Evolutionary conservation across 2,797 vertebrate species (phyloP), one percentile per base, ranked within the genome.

Genomic region (Rhinichthys osculus): DNA sequence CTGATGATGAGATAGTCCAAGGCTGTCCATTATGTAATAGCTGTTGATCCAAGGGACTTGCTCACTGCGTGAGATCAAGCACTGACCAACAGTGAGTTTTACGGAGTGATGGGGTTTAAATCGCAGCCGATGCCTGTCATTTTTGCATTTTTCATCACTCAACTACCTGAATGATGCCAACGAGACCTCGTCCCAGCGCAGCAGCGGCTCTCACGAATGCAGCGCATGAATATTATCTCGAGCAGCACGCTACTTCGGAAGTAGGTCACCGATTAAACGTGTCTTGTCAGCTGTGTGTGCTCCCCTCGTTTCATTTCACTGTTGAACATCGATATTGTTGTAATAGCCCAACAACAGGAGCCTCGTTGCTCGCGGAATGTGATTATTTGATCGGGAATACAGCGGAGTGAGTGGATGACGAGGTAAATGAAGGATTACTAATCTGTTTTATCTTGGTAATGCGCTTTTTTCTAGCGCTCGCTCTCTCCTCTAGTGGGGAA

Each of bases 261-360:
- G 95, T 96, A 96, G 96, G 96, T 96, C 96, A 96, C 93, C 94
- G 94, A 93, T 95, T 90, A 93, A 89, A 91, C 93, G 94, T 90
- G 94, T 94, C 92, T 94, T 89, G 88, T 92, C 90, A 88, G 94
- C 93, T 94, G 88, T 93, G 88, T 93, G 91, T 73, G 91, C 33
- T 93, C 80, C 89, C 89, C 92, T 89, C 91, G 86, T 91, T 92
- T 92, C 90, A 87, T 88, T 88, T 90, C 87, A 83, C 91, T 69
- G 89, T 81, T 92, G 89, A 87, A 85, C 91, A 82, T 87, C 85
- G 89, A 82, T 88, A 87, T 83, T 54, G n/a, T 67, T 81, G 44
- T 72, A 50, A 57, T 27, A 72, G 67, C 77, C 66, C 52, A 11
- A 67, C 77, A 44, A 47, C 57, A 81, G 47, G 47, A 83, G 80